These are phyloP conservation scores for Sebastes taczanowskii DNA, from an alignment of 2,797 vertebrate genomes.

Conservation along the genomic window DNA sequence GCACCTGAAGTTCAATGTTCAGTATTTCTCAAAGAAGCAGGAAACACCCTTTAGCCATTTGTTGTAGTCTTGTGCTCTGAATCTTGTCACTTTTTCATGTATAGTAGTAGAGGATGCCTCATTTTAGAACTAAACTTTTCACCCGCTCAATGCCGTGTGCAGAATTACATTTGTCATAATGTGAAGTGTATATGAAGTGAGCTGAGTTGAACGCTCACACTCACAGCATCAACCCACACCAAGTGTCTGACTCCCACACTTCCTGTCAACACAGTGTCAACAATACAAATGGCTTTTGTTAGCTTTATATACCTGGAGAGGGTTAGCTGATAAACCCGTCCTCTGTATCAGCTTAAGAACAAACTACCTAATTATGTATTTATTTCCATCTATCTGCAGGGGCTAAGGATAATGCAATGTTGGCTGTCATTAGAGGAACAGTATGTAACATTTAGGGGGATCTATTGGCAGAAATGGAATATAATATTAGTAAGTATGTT, in stretches of 20 bases:
- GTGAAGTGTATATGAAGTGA: conserved; percentile 22
- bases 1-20: not conserved
- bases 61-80: not conserved
- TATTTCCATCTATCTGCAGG: not conserved
- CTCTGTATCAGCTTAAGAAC: not conserved
- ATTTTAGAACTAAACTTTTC: conserved; percentile 25
- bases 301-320: not conserved
- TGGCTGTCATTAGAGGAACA: not conserved
- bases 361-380: not conserved
- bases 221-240: conserved; percentile 33
- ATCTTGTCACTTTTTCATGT: conserved; percentile 13
- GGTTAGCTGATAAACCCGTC: not conserved
- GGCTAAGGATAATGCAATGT: not conserved
- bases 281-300: conserved; percentile 3
- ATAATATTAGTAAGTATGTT: too few relatives aligned
- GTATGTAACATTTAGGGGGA: too few relatives aligned
- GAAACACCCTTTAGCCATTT: not conserved
- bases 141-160: not conserved
- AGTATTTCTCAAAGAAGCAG: conserved; percentile 1
- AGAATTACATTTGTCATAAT: conserved; percentile 21
- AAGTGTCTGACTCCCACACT: conserved; percentile 38
- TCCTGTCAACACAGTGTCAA: conserved; percentile 27
- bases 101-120: not conserved
- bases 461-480: too few relatives aligned
- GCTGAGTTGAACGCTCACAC: conserved; percentile 19